These are phyloP conservation scores for Homarus gammarus DNA, from an alignment of 2,888 invertebrate species.

Conservation along the genomic window DNA sequence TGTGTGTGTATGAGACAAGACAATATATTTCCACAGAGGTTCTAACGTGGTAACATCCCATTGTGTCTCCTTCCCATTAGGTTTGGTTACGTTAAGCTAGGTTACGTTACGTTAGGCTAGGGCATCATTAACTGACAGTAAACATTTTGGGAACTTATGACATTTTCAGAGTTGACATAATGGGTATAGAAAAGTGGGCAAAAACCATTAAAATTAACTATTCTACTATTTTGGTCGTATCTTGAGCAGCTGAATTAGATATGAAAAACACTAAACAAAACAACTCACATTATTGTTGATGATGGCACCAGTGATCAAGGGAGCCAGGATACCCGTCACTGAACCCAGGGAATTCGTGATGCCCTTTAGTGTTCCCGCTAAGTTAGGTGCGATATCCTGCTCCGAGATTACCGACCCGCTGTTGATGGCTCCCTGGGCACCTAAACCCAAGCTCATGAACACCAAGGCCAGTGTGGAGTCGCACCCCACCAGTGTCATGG, in stretches of 20 bases:
- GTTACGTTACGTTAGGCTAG: too few species aligned
- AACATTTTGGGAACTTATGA: too few species aligned
- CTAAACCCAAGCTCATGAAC: not conserved
- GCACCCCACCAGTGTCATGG: not conserved
- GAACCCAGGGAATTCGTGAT: slow-evolving; percentile 74
- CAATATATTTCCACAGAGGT: too few species aligned
- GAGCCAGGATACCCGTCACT: slow-evolving; percentile 73
- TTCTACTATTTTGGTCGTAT: not conserved
- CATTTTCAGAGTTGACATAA: too few species aligned
- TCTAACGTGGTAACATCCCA: too few species aligned
- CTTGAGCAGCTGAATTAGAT: not conserved
- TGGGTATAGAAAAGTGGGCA: too few species aligned
- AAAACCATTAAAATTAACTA: not conserved
- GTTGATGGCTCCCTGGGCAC: not conserved
- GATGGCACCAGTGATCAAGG: slow-evolving; percentile 40
- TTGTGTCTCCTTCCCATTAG: too few species aligned
- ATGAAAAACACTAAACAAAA: not conserved
- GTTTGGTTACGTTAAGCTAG: too few species aligned
- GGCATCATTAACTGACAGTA: too few species aligned
- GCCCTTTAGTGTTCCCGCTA: slow-evolving; percentile 75
- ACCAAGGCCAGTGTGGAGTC: slow-evolving; percentile 4
- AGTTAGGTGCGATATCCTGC: slow-evolving; percentile 76
- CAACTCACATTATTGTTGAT: slow-evolving; percentile 6
- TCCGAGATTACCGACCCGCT: not conserved
- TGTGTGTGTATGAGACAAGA: too few species aligned